A percentile compares a stretch with the other conserved stretches of the same genome.
These are phyloP conservation scores for Hydropotes inermis DNA, from an alignment of 2,113 vertebrate genomes.

Conservation along the genomic window DNA sequence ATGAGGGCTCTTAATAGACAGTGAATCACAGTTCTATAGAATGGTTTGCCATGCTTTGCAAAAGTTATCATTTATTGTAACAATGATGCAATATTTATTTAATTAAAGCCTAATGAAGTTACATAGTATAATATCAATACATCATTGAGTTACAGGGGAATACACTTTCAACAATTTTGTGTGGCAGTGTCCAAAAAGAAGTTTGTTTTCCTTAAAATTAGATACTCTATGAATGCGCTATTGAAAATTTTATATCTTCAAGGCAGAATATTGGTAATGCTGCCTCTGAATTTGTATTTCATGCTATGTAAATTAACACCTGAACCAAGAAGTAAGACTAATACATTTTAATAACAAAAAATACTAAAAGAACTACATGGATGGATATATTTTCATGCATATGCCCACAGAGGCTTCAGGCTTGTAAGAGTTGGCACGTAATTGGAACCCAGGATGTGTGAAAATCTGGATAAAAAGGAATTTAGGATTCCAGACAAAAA, in stretches of 20 bases:
- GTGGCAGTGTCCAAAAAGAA: slow-evolving; percentile 16
- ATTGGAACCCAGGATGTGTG: slow-evolving; percentile 55
- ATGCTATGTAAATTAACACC: slow-evolving; percentile 49
- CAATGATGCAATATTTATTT: background rate
- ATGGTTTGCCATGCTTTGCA: background rate
- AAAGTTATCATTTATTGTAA: background rate
- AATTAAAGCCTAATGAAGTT: slow-evolving; percentile 6
- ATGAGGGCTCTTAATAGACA: background rate
- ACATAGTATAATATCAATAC: background rate
- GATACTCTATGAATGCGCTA: background rate
- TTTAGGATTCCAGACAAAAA: slow-evolving; percentile 58
- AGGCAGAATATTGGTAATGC: background rate
- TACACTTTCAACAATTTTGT: slow-evolving; percentile 17
- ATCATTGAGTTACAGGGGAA: background rate
- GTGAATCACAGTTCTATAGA: background rate
- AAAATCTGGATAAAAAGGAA: slow-evolving; percentile 60
- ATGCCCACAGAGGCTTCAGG: background rate
- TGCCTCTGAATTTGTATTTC: slow-evolving; percentile 52
- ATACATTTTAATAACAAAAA: slow-evolving; percentile 60
- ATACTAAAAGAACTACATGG: slow-evolving; percentile 36
- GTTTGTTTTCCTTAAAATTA: slow-evolving; percentile 28
- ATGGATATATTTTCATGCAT: slow-evolving; percentile 32
- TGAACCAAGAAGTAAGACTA: slow-evolving; percentile 47
- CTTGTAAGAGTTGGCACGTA: slow-evolving; percentile 41
- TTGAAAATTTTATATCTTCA: slow-evolving; percentile 39